Percentiles rank a stretch among this genome's conserved stretches.
Conservation (phyloP, 2,113 vertebrate species). For the Poeciliopsis occidentalis region DNA sequence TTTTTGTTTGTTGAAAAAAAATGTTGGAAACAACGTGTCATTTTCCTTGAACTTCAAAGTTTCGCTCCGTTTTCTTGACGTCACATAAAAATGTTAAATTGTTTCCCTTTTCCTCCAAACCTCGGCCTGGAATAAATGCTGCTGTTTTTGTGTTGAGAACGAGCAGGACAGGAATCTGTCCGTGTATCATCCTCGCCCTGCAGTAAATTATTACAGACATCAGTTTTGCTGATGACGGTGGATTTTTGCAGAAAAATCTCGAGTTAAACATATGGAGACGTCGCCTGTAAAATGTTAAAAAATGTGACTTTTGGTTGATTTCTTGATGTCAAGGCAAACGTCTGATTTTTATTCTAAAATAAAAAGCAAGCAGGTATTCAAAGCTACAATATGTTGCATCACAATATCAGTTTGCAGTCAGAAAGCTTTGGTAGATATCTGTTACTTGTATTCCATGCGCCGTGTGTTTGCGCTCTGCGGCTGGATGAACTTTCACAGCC, state of each 20-base stretch:
- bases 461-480: neutral
- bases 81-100: neutral
- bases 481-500: neutral
- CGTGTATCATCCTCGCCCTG: neutral
- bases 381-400: neutral
- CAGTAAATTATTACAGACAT: neutral
- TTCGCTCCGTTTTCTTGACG: neutral
- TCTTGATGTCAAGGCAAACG: neutral
- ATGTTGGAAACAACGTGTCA: neutral
- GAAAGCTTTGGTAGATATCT: neutral
- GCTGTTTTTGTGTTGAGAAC: neutral
- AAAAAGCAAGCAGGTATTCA: neutral
- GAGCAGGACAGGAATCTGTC: neutral
- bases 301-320: neutral
- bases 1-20: neutral
- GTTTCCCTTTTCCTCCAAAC: neutral
- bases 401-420: neutral
- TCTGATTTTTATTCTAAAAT: neutral
- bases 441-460: neutral
- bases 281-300: neutral
- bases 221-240: neutral
- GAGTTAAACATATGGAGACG: too few species aligned
- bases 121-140: neutral
- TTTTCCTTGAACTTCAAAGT: neutral
- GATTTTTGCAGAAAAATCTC: neutral